Evolutionary conservation across 2,797 vertebrate species (phyloP), one percentile per base, ranked within the genome.

Genomic region (Mus minutoides): DNA sequence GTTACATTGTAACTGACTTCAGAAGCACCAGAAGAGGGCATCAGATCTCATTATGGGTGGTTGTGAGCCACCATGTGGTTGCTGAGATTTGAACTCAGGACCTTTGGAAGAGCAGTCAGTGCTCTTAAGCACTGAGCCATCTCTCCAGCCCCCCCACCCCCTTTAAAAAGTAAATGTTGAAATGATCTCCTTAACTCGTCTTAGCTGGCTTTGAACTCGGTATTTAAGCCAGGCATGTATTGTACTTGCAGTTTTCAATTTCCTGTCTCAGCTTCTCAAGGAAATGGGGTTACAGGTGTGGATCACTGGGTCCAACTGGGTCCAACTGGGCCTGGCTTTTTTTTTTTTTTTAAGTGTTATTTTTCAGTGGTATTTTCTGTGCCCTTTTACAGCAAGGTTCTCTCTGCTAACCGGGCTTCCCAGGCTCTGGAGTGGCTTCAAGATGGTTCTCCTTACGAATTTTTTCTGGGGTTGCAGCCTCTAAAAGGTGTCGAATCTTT

Each of bases 401-500:
- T 71, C n/a, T 52, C 88, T 58, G 78, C 78, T 82, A 54, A 91
- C 90, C 52, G 73, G 90, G 64, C 54, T 94, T 93, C 79, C 3
- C 71, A 31, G 22, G 94, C 29, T 76, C 88, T 21, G 3, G 1
- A 5, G 88, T 64, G 29, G 91, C 78, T 79, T 83, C 73, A 46
- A 96, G 97, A 86, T 75, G 95, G 13, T 0, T 29, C 93, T 95
- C 92, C 54, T 97, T 93, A 92, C 7, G 75, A 90, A 71, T n/a
- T 56, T 90, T 96, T 94, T 98, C 98, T 67, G 98, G 98, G 52
- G 86, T 97, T 43, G 83, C 96, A 26, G 98, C 97, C 86, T 98
- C 98, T 69, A 97, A 95, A 86, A 98, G 94, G 64, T 96, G 86
- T 85, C 87, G 94, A 29, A 98, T 85, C 99, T 99, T 97, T 83